Percentiles rank a stretch among this genome's conserved stretches.
Evolutionary conservation across 1,140 invertebrate genomes (phyloP).

Genomic region (Argopecten irradians): DNA sequence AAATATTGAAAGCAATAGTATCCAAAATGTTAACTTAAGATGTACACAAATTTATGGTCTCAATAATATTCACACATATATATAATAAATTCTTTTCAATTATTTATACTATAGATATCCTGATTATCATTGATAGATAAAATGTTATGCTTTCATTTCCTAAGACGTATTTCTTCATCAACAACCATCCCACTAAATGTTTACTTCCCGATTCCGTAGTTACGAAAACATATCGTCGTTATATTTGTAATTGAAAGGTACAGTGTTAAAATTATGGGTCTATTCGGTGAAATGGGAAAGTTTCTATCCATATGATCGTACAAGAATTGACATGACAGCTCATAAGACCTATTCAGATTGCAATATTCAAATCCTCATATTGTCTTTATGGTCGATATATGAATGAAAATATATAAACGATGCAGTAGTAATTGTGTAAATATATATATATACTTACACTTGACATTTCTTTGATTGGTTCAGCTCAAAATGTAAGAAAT

Average conservation of each 20-base stretch:
- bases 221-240: not conserved
- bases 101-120: too few relatives aligned
- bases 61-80: too few relatives aligned
- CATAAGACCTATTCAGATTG: too few relatives aligned
- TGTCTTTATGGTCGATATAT: slow-evolving; percentile 9
- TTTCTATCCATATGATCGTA: not conserved
- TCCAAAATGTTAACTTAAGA: too few relatives aligned
- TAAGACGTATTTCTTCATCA: too few relatives aligned
- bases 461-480: not conserved
- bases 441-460: not conserved
- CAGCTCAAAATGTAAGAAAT: not conserved
- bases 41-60: too few relatives aligned
- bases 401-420: not conserved
- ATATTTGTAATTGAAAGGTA: not conserved
- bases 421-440: not conserved
- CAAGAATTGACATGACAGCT: slow-evolving; percentile 15
- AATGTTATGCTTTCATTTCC: too few relatives aligned
- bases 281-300: not conserved
- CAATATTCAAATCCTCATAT: not conserved
- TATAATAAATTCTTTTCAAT: too few relatives aligned
- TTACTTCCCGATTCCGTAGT: not conserved
- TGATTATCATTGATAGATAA: too few relatives aligned
- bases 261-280: not conserved
- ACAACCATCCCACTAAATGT: not conserved
- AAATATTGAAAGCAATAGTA: too few relatives aligned